Base-by-base conservation (phyloP, 2,888 invertebrate genomes). In the Chymomyza procnemis region DNA sequence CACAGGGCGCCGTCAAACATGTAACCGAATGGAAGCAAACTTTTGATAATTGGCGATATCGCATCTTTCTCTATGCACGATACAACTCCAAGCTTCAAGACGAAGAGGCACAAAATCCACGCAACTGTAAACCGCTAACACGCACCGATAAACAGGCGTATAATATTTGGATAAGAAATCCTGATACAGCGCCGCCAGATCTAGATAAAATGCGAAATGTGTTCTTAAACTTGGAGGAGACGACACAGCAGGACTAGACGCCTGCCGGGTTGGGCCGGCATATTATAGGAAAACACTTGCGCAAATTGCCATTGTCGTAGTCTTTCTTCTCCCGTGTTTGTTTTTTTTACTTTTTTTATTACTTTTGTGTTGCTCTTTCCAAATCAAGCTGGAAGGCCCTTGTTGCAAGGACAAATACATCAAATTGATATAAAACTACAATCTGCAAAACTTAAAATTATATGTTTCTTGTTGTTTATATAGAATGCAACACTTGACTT, bases 141-240 rank as follows among this genome's bases (percentile, higher is more conserved):
- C 77, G 87, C 41, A 89, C 89, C 61, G 89, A 89, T 21, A 89
- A 89, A 52, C 87, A 89, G 63, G 89, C 89, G 56, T 89, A 89
- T 54, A 83, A 81, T n/a, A 85, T 89, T 78, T 89, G 89, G 89
- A 89, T 89, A 73, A 85, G 88, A 4, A 89, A 89, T 74, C 88
- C 89, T 26, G 89, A 89, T 67, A 89, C 89, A 8, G 89, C 89
- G 69, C 89, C 89, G 1, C 89, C 89, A 1, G 89, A 89, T 58
- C 73, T 89, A 1, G 88, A 89, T 52, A 89, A 89, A 74, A 89
- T 89, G 89, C 88, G 88, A n/a, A 89, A 89, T 69, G 88, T 89
- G n/a, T 89, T 89, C 64, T 82, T 87, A 65, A 89, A 89, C 69
- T 67, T 89, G 61, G 89, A 89, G 62, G 89, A 89, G 72, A 86